Evolutionary conservation across 2,888 invertebrate species (phyloP).

Genomic region (Phaedon cochleariae): DNA sequence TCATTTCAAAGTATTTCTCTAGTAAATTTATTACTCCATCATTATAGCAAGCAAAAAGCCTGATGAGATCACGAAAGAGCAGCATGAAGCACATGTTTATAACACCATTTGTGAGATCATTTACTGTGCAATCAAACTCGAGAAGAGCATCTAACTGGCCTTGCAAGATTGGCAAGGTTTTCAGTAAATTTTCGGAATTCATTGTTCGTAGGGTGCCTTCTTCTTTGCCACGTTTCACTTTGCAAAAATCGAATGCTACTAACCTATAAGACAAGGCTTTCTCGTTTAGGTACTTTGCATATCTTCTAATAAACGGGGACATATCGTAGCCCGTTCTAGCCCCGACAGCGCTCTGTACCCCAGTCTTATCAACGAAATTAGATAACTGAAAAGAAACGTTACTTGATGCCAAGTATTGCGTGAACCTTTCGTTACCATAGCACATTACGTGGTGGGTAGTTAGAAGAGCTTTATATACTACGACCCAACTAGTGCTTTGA

Average conservation of each 20-base stretch:
- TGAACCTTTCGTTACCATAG: conserved; percentile 99
- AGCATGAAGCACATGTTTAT: conserved; percentile 99
- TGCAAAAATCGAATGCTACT: conserved; percentile 99
- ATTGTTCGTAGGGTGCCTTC: conserved; percentile 97
- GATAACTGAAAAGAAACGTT: conserved; percentile 99
- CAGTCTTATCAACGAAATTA: conserved; percentile 97
- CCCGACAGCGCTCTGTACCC: conserved; percentile 89
- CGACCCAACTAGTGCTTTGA: conserved; percentile 98
- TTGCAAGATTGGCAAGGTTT: conserved; percentile 96
- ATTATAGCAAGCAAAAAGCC: conserved; percentile 98
- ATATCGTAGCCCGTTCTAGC: conserved; percentile 89
- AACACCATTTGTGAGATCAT: conserved; percentile 93
- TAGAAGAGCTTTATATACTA: conserved; percentile 97
- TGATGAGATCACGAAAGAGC: conserved; percentile 97
- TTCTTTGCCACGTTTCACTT: conserved; percentile 98
- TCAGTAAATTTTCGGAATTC: conserved; percentile 96
- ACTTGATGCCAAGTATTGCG: conserved; percentile 99
- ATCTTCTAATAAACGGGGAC: conserved; percentile 98
- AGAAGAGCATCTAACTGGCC: conserved; percentile 94
- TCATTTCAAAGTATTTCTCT: conserved; percentile 99
- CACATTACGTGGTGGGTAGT: conserved; percentile 99
- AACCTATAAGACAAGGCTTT: conserved; percentile 98
- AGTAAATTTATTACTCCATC: conserved; percentile 99
- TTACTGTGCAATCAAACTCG: conserved; percentile 97
- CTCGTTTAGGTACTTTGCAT: conserved; percentile 99